These are phyloP conservation scores for Chelonia mydas DNA, from an alignment of 2,797 vertebrate species.

Conservation along the genomic window DNA sequence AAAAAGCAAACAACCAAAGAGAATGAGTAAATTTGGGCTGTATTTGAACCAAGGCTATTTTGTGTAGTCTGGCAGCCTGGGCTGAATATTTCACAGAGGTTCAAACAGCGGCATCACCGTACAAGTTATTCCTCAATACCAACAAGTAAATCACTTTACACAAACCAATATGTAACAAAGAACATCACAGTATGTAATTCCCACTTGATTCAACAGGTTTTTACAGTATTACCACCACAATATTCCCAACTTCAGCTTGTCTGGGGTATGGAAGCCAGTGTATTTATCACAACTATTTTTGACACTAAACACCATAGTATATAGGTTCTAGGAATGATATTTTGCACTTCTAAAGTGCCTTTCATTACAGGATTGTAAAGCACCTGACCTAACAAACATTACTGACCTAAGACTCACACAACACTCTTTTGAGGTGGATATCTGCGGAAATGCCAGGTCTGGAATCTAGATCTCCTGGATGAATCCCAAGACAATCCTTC, in stretches of 20 bases:
- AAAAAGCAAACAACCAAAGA: background rate
- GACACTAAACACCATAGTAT: fast-evolving
- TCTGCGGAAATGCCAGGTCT: fast-evolving
- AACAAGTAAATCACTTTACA: background rate
- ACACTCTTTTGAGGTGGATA: background rate
- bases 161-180: background rate
- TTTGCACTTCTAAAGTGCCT: fast-evolving
- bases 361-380: fast-evolving
- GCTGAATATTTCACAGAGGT: background rate
- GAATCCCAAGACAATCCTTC: background rate
- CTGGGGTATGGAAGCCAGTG: background rate
- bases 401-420: background rate
- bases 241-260: background rate
- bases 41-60: background rate
- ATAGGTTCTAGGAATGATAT: background rate
- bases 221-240: background rate
- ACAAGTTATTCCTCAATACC: background rate
- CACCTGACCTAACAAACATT: background rate
- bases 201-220: background rate
- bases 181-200: background rate
- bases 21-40: background rate
- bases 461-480: background rate
- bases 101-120: background rate
- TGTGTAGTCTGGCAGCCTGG: background rate
- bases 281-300: background rate